Conservation (phyloP, 1,140 invertebrate genomes). For the Asbolus verrucosus region DNA sequence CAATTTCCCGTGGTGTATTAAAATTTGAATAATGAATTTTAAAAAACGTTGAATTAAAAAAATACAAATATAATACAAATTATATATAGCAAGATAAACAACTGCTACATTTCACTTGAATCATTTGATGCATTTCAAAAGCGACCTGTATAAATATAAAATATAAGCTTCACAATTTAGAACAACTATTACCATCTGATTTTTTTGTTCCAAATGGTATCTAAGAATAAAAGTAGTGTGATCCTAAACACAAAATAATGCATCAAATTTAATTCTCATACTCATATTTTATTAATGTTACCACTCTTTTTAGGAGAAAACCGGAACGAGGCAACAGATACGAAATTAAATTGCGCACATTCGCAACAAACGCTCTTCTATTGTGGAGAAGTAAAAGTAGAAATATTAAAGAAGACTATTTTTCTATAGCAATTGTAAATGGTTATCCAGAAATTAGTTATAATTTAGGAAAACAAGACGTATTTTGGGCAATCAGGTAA, state of each 20-base stretch:
- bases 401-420: conserved; percentile 68
- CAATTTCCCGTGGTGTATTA: too few relatives aligned
- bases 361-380: conserved; percentile 74
- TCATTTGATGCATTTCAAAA: too few relatives aligned
- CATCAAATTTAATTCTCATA: conserved; percentile 1
- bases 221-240: too few relatives aligned
- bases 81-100: too few relatives aligned
- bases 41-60: too few relatives aligned
- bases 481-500: conserved; percentile 69
- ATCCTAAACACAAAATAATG: not conserved
- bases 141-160: too few relatives aligned
- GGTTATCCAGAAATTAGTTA: conserved; percentile 74
- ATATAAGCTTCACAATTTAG: too few relatives aligned
- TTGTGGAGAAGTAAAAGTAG: conserved; percentile 73
- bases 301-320: conserved; percentile 67
- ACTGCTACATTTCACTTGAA: too few relatives aligned
- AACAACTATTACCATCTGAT: too few relatives aligned
- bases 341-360: conserved; percentile 78
- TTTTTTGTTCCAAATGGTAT: too few relatives aligned
- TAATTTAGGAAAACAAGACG: conserved; percentile 73
- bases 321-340: conserved; percentile 78
- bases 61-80: too few relatives aligned
- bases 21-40: too few relatives aligned
- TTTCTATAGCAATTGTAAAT: conserved; percentile 72
- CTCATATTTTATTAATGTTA: not conserved